Base-by-base conservation (phyloP, 2,797 vertebrate species). In the Amphiprion clarkii region DNA sequence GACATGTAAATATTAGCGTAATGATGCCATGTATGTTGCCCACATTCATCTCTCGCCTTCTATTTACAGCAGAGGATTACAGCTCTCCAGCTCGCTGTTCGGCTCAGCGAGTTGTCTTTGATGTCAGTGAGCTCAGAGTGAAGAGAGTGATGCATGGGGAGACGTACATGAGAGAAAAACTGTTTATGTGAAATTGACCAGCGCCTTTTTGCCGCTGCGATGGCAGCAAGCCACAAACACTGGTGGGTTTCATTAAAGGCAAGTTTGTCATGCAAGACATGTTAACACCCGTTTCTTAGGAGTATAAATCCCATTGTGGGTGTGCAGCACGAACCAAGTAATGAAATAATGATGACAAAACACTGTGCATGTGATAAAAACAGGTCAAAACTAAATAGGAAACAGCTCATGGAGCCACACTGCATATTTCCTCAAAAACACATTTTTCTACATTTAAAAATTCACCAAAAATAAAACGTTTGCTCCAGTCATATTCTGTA, bases 1-100 rank as follows among this genome's bases (percentile, higher is more conserved):
- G 69, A 67, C 33, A n/a, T 21, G 65, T 33, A 55, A 63, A 79
- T 78, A 76, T 81, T 79, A 61, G 52, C 29, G 55, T 66, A 78
- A 78, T 82, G 79, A 79, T 63, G 29, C 19, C 57, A 60, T n/a
- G 67, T 57, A 52, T 66, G 71, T 60, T 60, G 9, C 19, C 72
- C 25, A 33, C 73, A 82, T 88, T 82, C 49, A 79, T 86, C 85
- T 61, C 61, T 60, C 6, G 68, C 48, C 71, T 8, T n/a, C 55
- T 11, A 48, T 78, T 73, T 64, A 55, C 80, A 80, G 52, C 67
- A 23, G 70, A 31, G 54, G 63, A 71, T 74, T 60, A 62, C 66
- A 51, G 76, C 62, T 61, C 65, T 56, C 9, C 17, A 0, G 17
- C 65, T 69, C 2, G 11, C 59, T 0, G 3, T 23, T 42, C 3